phyloP scores from a whole-genome alignment of 2,797 vertebrate species.

The Limosa lapponica region DNA sequence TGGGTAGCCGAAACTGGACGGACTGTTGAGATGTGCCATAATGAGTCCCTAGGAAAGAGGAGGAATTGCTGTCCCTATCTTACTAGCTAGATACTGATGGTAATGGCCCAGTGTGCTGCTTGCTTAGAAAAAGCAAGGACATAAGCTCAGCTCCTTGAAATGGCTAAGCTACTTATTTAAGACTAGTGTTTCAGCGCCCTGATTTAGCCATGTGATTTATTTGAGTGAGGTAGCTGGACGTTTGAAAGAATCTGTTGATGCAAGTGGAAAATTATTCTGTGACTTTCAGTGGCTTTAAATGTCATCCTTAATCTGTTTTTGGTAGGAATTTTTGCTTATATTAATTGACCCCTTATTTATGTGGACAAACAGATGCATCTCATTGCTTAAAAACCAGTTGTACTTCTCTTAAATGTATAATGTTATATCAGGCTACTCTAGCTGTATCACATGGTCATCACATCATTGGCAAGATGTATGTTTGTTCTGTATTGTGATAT shows the following conservation, averaged over 20 bases:
- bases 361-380: background rate
- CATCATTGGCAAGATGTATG: background rate
- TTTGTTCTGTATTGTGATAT: conserved; percentile 43
- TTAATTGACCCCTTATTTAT: background rate
- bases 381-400: background rate
- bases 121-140: background rate
- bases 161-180: background rate
- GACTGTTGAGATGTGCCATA: background rate
- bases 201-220: background rate
- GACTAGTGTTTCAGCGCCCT: background rate
- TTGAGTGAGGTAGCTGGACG: background rate
- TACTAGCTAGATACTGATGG: background rate
- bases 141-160: background rate
- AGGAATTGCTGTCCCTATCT: rapidly evolving
- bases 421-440: background rate
- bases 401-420: background rate
- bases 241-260: background rate
- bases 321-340: background rate
- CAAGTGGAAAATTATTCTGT: background rate
- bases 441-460: background rate
- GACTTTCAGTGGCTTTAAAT: background rate
- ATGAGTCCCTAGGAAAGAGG: background rate
- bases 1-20: background rate
- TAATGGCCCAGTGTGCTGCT: background rate
- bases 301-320: background rate